Evolutionary conservation across 2,888 invertebrate species (phyloP), one percentile per base, ranked within the genome.

Genomic region (Molanna angustata): DNA sequence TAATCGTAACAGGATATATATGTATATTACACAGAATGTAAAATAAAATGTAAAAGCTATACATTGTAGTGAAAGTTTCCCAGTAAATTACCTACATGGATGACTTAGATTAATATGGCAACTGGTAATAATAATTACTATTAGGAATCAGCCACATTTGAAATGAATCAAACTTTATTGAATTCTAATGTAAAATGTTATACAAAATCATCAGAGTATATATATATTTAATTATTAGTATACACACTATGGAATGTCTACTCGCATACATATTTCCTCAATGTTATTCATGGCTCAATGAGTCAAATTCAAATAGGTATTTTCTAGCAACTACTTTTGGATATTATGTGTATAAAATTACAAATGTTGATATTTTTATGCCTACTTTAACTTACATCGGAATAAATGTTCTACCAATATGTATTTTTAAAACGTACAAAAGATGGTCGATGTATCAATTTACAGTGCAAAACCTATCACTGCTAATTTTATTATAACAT

Each of bases 91-190:
- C n/a, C n/a, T n/a, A n/a, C n/a, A n/a, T 54, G 49, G 37, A 49
- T 58, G 58, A 58, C 58, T 58, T 58, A 58, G 58, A 58, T 33
- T 54, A 47, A 49, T 58, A 58, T 58, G 58, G 58, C 58, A 52
- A 54, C 56, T 54, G 51, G 58, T 54, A 52, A 56, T 47, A n/a
- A n/a, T n/a, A n/a, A n/a, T n/a, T n/a, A n/a, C n/a, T 44, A 48
- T 44, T 51, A 48, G 48, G 49, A 56, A 49, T 37, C 48, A 56
- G 56, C 56, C 52, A 52, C 45, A 35, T 51, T 43, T 42, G 42
- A 47, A 50, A 49, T 49, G 39, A 18, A 54, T 33, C 45, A 31
- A 46, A 40, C 35, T 50, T 54, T 44, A 46, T 54, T 44, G 40
- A 35, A 33, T 41, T 27, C 43, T 55, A 51, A 21, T 35, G 13